Evolutionary conservation across 1,140 invertebrate species (phyloP), one percentile per base, ranked within the genome.

Genomic region (Pygmarrhopalites habei): DNA sequence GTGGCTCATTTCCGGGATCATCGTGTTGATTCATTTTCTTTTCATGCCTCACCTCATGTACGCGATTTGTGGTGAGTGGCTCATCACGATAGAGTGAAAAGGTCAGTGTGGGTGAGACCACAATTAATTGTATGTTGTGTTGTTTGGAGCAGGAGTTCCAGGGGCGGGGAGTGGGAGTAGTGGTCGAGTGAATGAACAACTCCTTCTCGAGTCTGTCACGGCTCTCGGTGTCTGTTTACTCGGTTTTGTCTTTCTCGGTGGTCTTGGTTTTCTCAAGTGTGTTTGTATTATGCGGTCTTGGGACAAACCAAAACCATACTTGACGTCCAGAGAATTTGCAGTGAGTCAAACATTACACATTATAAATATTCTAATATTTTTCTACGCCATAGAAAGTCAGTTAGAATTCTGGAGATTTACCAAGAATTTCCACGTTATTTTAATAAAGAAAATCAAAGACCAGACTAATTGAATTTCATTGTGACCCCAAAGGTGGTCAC

Each of bases 301-400:
- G 69, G 60, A 62, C 39, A 64, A 64, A 62, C 69, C 69, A 10
- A 61, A 62, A 41, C 69, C 66, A 2, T 71, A 61, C 35, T 19
- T 68, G 29, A 71, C 66, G 26, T 71, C 69, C 3, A 49, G 69
- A 39, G 64, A 71, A 47, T 68, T 71, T 53, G 69, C 69, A 30
- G 66, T n/a, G n/a, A n/a, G n/a, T n/a, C n/a, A n/a, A n/a, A n/a
- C n/a, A n/a, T n/a, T n/a, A n/a, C n/a, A n/a, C n/a, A n/a, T n/a
- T n/a, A n/a, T n/a, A n/a, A n/a, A n/a, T n/a, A n/a, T n/a, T n/a
- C n/a, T n/a, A n/a, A n/a, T n/a, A n/a, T n/a, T n/a, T n/a, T n/a
- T n/a, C n/a, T n/a, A n/a, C n/a, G n/a, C n/a, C n/a, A n/a, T n/a
- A n/a, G n/a, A n/a, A n/a, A n/a, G n/a, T n/a, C n/a, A n/a, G n/a